These are phyloP conservation scores for Ectemnius cavifrons DNA, from an alignment of 2,888 invertebrate species.

Conservation along the genomic window DNA sequence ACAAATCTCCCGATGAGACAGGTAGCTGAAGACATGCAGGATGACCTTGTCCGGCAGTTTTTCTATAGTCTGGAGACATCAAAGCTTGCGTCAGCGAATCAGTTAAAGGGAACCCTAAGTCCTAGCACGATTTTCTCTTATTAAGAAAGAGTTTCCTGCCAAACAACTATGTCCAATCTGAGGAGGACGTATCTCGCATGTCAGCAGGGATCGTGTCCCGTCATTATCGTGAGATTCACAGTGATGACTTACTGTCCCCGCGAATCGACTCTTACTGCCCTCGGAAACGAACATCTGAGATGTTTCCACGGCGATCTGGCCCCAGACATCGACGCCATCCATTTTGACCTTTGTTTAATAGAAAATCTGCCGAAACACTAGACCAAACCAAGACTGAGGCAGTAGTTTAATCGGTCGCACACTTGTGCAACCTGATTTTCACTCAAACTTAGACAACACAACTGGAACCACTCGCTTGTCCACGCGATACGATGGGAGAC, in stretches of 20 bases:
- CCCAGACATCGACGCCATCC: constrained; percentile 91
- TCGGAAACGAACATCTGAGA: constrained; percentile 91
- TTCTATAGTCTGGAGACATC: constrained; percentile 90
- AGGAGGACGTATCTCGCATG: too few species aligned
- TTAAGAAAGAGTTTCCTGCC: not conserved
- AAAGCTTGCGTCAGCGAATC: too few species aligned
- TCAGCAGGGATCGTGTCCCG: too few species aligned
- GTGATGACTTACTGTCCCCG: constrained; percentile 86
- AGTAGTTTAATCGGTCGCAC: not conserved
- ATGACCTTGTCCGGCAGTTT: constrained; percentile 98
- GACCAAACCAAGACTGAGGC: not conserved
- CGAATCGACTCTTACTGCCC: constrained; percentile 90
- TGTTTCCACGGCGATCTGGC: constrained; percentile 92
- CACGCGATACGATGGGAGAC: not conserved
- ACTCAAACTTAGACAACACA: not conserved
- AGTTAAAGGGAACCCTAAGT: too few species aligned
- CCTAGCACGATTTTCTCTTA: not conserved
- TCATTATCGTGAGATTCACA: not conserved
- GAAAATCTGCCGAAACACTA: constrained; percentile 9
- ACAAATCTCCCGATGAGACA: constrained; percentile 96
- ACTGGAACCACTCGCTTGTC: constrained; percentile 1
- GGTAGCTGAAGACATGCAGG: constrained; percentile 94
- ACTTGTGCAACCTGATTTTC: not conserved
- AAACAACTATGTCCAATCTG: too few species aligned
- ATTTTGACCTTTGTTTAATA: constrained; percentile 73